Evolutionary conservation across 2,113 vertebrate species (phyloP).

Genomic region (Atractosteus spatula): DNA sequence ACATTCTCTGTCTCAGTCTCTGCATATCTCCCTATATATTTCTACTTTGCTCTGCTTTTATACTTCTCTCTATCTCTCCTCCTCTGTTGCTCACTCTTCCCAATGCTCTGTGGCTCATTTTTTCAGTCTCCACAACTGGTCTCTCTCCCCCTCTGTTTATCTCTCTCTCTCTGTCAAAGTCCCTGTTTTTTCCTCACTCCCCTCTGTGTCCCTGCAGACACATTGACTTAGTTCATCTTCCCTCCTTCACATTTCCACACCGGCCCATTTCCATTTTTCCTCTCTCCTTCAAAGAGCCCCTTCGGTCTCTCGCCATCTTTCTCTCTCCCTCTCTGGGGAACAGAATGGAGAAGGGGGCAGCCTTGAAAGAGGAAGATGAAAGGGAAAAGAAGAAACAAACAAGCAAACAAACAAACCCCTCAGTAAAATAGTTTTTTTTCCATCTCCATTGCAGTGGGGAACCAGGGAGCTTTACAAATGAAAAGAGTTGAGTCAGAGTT

Average conservation of each 20-base stretch:
- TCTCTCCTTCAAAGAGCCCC: conserved; percentile 56
- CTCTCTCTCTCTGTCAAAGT: conserved; percentile 19
- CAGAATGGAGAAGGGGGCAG: conserved; percentile 53
- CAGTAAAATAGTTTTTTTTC: conserved; percentile 60
- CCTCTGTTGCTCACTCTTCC: conserved; percentile 2
- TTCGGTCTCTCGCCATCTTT: conserved; percentile 29
- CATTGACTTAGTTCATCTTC: conserved; percentile 66
- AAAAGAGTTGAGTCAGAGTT: conserved; percentile 49
- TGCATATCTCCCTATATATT: conserved; percentile 16
- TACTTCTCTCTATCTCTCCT: conserved; percentile 5
- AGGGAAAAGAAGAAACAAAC: conserved; percentile 65
- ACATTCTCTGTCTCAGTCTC: not conserved
- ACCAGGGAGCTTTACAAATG: conserved; percentile 27
- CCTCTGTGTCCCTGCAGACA: conserved; percentile 50
- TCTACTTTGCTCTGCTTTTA: conserved; percentile 9
- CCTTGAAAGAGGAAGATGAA: conserved; percentile 70
- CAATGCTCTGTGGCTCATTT: not conserved
- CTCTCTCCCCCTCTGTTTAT: conserved; percentile 21
- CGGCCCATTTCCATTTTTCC: conserved; percentile 60
- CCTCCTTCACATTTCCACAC: conserved; percentile 50
- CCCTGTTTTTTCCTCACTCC: not conserved
- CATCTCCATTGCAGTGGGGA: conserved; percentile 48
- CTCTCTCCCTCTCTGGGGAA: conserved; percentile 53
- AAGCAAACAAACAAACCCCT: conserved; percentile 65
- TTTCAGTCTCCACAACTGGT: conserved; percentile 1